Base-by-base conservation (phyloP, 2,888 invertebrate species). In the Ormyrus pomaceus region DNA sequence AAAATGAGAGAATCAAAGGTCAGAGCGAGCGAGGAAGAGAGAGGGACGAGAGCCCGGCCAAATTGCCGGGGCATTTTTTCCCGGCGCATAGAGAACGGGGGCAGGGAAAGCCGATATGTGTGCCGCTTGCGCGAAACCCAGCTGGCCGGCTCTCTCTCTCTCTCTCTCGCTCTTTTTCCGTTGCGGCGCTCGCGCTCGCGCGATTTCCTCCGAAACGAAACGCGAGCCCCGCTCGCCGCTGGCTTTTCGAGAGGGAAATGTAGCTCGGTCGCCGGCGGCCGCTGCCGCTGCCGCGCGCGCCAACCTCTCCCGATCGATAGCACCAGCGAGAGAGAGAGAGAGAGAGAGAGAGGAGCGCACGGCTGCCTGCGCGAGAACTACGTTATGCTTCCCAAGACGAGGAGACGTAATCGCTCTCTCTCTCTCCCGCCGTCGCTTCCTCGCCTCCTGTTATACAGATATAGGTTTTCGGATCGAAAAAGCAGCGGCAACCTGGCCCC, bases 241-340 rank as follows among this genome's bases (percentile, higher is more conserved):
- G 62, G 69, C 59, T 71, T 65, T 81, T 75, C 58, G 74, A 75
- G 74, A 74, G 79, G 79, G 64, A 79, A 79, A 75, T 79, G 74
- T 74, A 70, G 69, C 74, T 61, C 61, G 66, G 3, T 4, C 34
- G 34, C 34, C 55, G 19, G 77, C 79, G 79, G 62, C 79, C 58
- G 79, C 74, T 58, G 62, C 66, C 56, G 62, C 73, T 62, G 50
- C 50, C 59, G 48, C 70, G 34, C 34, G 34, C 34, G 34, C 34
- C 3, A 34, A 34, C 3, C 34, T 34, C 34, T 34, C 3, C 34
- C 34, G 34, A 34, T 34, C 34, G 34, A 34, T 34, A 34, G 34
- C 45, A 2, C 58, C 13, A 9, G 1, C 45, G 51, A 7, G 13
- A 48, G 5, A 65, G 50, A 50, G 11, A n/a, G 55, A 55, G 55